phyloP scores from a whole-genome alignment of 2,888 invertebrate genomes.

The Drosophila longiperda region DNA sequence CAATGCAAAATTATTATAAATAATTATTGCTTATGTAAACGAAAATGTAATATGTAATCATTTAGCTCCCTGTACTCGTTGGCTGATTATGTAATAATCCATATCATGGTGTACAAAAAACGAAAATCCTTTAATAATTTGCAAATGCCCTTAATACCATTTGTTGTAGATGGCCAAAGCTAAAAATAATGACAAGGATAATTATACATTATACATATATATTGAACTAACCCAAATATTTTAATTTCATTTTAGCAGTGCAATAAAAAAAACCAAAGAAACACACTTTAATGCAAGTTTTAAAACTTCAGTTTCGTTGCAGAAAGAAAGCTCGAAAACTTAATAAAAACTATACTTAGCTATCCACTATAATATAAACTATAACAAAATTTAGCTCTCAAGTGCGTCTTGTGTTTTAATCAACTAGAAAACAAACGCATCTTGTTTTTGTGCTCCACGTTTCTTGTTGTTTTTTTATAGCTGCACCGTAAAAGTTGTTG shows the following conservation, averaged over 20 bases:
- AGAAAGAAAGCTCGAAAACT: constrained; percentile 43
- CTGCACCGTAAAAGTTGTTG: constrained; percentile 38
- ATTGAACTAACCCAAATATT: constrained; percentile 47
- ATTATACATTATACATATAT: constrained; percentile 3
- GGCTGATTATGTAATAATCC: constrained; percentile 73
- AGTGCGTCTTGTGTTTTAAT: constrained; percentile 37
- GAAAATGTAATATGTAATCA: constrained; percentile 52
- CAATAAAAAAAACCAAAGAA: constrained; percentile 26
- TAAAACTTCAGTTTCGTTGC: constrained; percentile 64
- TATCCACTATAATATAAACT: constrained; percentile 18
- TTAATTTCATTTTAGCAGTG: constrained; percentile 60
- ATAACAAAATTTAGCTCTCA: constrained; percentile 16
- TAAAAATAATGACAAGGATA: constrained; percentile 10
- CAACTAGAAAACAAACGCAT: constrained; percentile 21
- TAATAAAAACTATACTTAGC: constrained; percentile 26
- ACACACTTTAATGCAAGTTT: constrained; percentile 43
- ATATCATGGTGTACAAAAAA: constrained; percentile 39
- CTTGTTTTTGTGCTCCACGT: constrained; percentile 44
- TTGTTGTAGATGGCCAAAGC: constrained; percentile 41
- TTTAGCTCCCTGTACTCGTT: constrained; percentile 63
- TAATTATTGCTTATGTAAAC: constrained; percentile 67
- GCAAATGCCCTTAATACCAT: constrained; percentile 28
- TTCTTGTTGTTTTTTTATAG: constrained; percentile 40
- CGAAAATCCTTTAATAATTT: constrained; percentile 30
- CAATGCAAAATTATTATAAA: constrained; percentile 66